phyloP scores from a whole-genome alignment of 1,140 invertebrate species.

The Cepaea nemoralis region DNA sequence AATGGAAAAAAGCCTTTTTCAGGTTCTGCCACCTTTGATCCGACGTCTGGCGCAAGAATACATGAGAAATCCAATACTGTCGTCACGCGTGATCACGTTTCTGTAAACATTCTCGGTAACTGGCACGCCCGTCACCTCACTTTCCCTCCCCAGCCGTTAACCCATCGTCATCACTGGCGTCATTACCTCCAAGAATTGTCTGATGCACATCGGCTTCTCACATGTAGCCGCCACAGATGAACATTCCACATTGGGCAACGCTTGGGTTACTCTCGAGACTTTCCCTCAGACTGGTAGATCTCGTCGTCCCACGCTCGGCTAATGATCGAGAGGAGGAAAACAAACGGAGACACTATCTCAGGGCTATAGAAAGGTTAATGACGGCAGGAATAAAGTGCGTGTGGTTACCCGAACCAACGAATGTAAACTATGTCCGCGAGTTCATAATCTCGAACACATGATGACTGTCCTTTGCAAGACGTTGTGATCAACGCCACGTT shows the following conservation, averaged over 20 bases:
- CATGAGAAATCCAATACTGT: not conserved
- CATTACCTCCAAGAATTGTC: not conserved
- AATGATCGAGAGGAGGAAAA: not conserved
- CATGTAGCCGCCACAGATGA: not conserved
- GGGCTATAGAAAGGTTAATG: not conserved
- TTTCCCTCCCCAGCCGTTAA: not conserved
- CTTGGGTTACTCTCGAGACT: not conserved
- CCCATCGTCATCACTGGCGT: not conserved
- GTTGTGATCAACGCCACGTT: too few species aligned
- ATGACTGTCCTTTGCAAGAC: too few species aligned
- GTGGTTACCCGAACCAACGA: not conserved
- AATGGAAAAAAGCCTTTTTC: not conserved
- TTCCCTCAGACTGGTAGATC: not conserved
- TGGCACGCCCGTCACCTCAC: not conserved
- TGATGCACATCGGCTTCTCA: not conserved
- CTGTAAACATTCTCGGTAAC: not conserved
- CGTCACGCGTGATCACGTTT: constrained; percentile 13
- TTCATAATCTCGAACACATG: too few species aligned
- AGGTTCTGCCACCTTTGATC: not conserved
- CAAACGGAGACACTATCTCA: not conserved
- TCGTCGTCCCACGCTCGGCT: not conserved
- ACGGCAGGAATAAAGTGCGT: not conserved
- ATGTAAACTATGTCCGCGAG: too few species aligned
- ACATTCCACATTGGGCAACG: not conserved
- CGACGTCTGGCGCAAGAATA: not conserved